A percentile compares a stretch with the other conserved stretches of the same genome.
Evolutionary conservation across 64 coral and sea anemone genomes (phyloP).

Genomic region (Dendrophyllia cribrosa): DNA sequence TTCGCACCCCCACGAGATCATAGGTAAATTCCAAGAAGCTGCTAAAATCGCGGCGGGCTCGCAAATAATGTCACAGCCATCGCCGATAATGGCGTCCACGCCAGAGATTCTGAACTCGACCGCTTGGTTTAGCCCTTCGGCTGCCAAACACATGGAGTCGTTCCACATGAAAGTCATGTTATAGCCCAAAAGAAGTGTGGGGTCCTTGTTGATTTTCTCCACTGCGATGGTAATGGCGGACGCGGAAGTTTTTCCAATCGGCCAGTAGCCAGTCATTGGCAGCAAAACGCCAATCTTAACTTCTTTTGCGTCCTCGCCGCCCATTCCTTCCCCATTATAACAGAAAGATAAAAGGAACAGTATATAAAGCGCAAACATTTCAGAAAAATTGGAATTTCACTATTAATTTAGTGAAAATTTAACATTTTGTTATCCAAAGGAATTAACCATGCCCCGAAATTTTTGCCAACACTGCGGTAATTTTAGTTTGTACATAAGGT

Average conservation of each 20-base stretch:
- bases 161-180: slow-evolving; percentile 88
- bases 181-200: slow-evolving; percentile 67
- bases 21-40: slow-evolving; percentile 85
- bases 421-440: not conserved
- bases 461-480: not conserved
- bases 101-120: slow-evolving; percentile 86
- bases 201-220: slow-evolving; percentile 78
- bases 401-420: not conserved
- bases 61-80: slow-evolving; percentile 93
- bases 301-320: slow-evolving; percentile 14
- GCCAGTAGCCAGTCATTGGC: slow-evolving; percentile 94
- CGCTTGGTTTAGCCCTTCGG: slow-evolving; percentile 89
- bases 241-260: slow-evolving; percentile 90
- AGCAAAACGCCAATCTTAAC: slow-evolving; percentile 82
- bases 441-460: no score
- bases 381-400: not conserved
- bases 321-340: no score
- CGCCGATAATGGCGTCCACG: slow-evolving; percentile 88
- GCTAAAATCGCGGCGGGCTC: slow-evolving; percentile 83
- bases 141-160: slow-evolving; percentile 81
- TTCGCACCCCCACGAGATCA: slow-evolving; percentile 92
- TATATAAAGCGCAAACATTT: not conserved
- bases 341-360: not conserved
- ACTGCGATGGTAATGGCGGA: slow-evolving; percentile 91
- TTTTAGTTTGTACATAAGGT: not conserved